Evolutionary conservation across 2,888 invertebrate species (phyloP).

Genomic region (Acleris holmiana): DNA sequence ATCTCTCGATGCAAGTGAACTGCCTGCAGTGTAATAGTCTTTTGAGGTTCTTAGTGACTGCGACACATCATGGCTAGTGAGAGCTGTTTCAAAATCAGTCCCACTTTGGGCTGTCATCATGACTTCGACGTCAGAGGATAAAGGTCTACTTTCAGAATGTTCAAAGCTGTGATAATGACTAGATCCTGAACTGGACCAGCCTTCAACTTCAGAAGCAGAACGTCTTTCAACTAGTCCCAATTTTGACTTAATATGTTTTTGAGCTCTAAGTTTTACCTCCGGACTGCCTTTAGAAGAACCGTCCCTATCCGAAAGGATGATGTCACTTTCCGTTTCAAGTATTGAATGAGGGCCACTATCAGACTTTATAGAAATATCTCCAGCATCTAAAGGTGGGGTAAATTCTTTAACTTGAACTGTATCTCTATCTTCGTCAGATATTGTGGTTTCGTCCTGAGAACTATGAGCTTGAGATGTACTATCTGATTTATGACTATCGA

Average conservation of each 20-base stretch:
- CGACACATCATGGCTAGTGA: constrained; percentile 90
- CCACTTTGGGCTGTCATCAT: constrained; percentile 89
- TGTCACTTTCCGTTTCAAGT: constrained; percentile 79
- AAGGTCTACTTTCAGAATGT: constrained; percentile 91
- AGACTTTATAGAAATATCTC: constrained; percentile 71
- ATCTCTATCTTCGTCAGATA: constrained; percentile 84
- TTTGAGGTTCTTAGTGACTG: constrained; percentile 90
- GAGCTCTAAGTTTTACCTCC: constrained; percentile 72
- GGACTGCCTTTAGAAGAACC: constrained; percentile 77
- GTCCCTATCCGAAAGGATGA: constrained; percentile 72
- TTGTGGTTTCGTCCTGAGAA: constrained; percentile 73
- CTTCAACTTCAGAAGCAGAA: constrained; percentile 91
- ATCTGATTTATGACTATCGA: constrained; percentile 73
- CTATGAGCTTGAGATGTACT: constrained; percentile 68
- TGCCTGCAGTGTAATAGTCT: constrained; percentile 94
- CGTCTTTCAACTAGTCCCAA: constrained; percentile 85
- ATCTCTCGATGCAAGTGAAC: constrained; percentile 94
- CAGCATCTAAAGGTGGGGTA: constrained; percentile 71
- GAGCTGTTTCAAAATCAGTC: constrained; percentile 94
- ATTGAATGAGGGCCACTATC: constrained; percentile 82
- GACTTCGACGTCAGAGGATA: constrained; percentile 95
- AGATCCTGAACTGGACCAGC: constrained; percentile 94
- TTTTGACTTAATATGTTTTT: constrained; percentile 78
- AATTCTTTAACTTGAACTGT: constrained; percentile 73
- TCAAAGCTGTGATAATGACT: constrained; percentile 96